A percentile compares a stretch with the other conserved stretches of the same genome.
phyloP scores from a whole-genome alignment of 2,797 vertebrate species.

The Falco biarmicus region DNA sequence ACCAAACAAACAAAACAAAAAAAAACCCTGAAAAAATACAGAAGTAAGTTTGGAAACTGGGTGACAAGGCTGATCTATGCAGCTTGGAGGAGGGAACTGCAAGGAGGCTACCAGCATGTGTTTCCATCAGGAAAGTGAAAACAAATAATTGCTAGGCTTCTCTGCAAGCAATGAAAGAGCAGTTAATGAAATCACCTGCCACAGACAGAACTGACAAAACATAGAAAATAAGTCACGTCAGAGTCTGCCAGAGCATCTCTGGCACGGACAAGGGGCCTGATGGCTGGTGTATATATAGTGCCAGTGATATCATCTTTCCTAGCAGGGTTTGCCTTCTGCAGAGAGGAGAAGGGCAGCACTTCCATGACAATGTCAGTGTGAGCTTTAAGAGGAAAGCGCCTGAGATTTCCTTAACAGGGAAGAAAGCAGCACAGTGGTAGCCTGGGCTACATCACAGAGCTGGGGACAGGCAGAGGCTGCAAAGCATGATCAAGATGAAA shows the following conservation, averaged over 20 bases:
- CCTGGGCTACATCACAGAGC: not conserved
- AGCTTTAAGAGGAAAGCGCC: not conserved
- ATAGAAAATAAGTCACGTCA: conserved; percentile 31
- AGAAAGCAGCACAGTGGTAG: not conserved
- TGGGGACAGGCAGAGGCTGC: not conserved
- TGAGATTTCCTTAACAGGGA: conserved; percentile 26
- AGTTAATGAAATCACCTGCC: conserved; percentile 56
- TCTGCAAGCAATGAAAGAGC: not conserved
- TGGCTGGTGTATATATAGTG: conserved; percentile 66
- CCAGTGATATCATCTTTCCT: conserved; percentile 65
- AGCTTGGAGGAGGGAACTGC: not conserved
- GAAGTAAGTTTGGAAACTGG: rapidly evolving
- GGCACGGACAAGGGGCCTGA: conserved; percentile 43
- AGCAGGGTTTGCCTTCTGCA: conserved; percentile 35
- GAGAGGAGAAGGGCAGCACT: conserved; percentile 38
- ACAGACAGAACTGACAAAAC: conserved; percentile 11
- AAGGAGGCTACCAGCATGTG: not conserved
- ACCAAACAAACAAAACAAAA: not conserved
- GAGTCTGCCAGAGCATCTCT: conserved; percentile 58
- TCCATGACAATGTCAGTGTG: not conserved
- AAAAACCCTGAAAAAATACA: not conserved
- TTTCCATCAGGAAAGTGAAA: not conserved
- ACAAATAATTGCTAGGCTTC: not conserved
- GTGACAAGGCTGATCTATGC: not conserved
- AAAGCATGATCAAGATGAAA: not conserved